A percentile compares a stretch with the other conserved stretches of the same genome.
These are phyloP conservation scores for Corythornis cristatus DNA, from an alignment of 2,113 vertebrate species.

Conservation along the genomic window DNA sequence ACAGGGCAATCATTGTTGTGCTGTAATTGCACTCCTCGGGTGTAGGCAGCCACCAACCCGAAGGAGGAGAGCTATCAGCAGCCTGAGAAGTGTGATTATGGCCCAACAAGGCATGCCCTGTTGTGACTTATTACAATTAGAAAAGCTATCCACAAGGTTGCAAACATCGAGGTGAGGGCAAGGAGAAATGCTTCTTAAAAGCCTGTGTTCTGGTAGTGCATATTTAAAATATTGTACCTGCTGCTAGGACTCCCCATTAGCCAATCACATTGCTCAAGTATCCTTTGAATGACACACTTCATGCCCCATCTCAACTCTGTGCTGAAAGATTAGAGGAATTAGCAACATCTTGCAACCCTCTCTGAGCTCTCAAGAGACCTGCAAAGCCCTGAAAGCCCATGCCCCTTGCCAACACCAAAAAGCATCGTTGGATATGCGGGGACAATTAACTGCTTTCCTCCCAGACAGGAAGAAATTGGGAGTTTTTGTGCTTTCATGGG, in stretches of 20 bases:
- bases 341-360: slow-evolving; percentile 48
- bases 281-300: slow-evolving; percentile 63
- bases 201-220: slow-evolving; percentile 30
- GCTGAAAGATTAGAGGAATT: slow-evolving; percentile 52
- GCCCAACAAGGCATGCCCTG: slow-evolving; percentile 72
- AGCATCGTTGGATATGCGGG: neutral
- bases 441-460: slow-evolving; percentile 44
- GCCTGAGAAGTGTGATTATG: slow-evolving; percentile 68
- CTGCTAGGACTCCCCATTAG: slow-evolving; percentile 58
- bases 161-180: slow-evolving; percentile 7
- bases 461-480: neutral
- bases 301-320: slow-evolving; percentile 39
- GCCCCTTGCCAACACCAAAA: slow-evolving; percentile 37
- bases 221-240: slow-evolving; percentile 65
- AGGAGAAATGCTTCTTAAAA: slow-evolving; percentile 52
- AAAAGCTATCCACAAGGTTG: slow-evolving; percentile 34
- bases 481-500: neutral
- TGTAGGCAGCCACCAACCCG: slow-evolving; percentile 12
- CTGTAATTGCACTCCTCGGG: slow-evolving; percentile 64
- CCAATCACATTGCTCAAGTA: slow-evolving; percentile 67
- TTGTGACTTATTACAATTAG: slow-evolving; percentile 72
- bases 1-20: slow-evolving; percentile 65
- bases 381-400: slow-evolving; percentile 25
- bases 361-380: slow-evolving; percentile 47
- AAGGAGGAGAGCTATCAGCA: slow-evolving; percentile 68